Base-by-base conservation (phyloP, 2,113 vertebrate genomes). In the Puffinus mauretanicus region DNA sequence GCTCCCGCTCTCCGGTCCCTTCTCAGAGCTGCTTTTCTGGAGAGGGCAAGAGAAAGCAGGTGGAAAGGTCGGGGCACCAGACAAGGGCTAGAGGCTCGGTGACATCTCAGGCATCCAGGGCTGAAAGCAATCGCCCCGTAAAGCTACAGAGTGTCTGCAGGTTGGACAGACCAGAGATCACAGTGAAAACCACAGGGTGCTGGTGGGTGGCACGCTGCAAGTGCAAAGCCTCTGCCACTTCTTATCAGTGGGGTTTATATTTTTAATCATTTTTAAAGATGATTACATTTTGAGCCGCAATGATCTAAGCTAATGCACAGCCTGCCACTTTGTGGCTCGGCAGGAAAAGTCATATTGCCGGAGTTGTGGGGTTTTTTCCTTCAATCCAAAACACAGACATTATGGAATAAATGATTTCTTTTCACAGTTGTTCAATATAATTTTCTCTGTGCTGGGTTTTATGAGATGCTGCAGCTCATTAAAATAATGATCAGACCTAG, bases 381-480 rank as follows among this genome's bases (percentile, higher is more conserved):
- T 55, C 70, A 32, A 34, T 40, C 71, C 70, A 36, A 89, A 90
- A 49, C 47, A 47, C 16, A 46, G 89, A 65, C 80, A 52, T 64
- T 70, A 67, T 24, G 79, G 93, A 88, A 88, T 51, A 93, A 90
- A 81, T 52, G 0, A 71, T 75, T 91, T 49, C 58, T 96, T 92
- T 80, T 87, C 80, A 60, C 70, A 81, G 79, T 73, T 69, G 38
- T 87, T 95, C 82, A 94, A 92, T 82, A 73, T 25, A 16, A 76
- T 80, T 93, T 88, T 81, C 62, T 42, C 58, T 47, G 72, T 51
- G 57, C 73, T 84, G 73, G 26, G 36, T 72, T 90, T 94, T 58
- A 42, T 13, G 65, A 75, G 67, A 80, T 44, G 72, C 34, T 73
- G 86, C 76, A 71, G 52, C 77, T 95, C 92, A 69, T 95, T 96